Evolutionary conservation across 2,888 invertebrate species (phyloP).

Genomic region (Apodemia zela): DNA sequence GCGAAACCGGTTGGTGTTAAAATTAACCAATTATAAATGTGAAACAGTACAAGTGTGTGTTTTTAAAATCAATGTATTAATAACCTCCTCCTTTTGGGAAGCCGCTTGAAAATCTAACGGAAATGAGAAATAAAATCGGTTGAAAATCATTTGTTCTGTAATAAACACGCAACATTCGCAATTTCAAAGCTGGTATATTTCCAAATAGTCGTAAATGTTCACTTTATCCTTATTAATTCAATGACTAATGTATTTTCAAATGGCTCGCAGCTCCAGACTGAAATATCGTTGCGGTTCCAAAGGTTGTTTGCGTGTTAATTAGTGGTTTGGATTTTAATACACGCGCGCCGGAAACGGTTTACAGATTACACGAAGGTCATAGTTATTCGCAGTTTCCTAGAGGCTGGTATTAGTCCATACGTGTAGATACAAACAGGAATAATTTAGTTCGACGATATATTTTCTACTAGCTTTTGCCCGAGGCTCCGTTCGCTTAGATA

Average conservation of each 20-base stretch:
- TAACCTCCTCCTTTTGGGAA: too few relatives aligned
- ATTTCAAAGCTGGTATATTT: not conserved
- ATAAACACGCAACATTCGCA: not conserved
- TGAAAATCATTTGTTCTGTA: too few relatives aligned
- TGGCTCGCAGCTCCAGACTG: slow-evolving; percentile 24
- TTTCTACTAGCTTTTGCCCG: too few relatives aligned
- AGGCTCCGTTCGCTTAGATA: too few relatives aligned
- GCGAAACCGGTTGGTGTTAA: too few relatives aligned
- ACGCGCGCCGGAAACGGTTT: slow-evolving; percentile 32
- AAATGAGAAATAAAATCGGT: too few relatives aligned
- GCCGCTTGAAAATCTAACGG: too few relatives aligned
- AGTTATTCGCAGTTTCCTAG: slow-evolving; percentile 13
- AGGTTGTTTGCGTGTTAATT: slow-evolving; percentile 39
- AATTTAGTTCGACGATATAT: not conserved
- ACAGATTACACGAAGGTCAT: slow-evolving; percentile 32
- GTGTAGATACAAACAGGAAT: not conserved
- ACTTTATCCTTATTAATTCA: slow-evolving; percentile 23
- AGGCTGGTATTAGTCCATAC: slow-evolving; percentile 6
- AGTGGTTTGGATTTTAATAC: slow-evolving; percentile 34
- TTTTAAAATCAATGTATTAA: too few relatives aligned
- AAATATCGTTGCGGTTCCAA: slow-evolving; percentile 36
- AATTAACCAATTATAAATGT: too few relatives aligned
- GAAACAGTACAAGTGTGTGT: too few relatives aligned
- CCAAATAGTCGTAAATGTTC: slow-evolving; percentile 1
- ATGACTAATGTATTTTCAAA: slow-evolving; percentile 5